These are phyloP conservation scores for Drosophila mauritiana DNA, from an alignment of 1,140 invertebrate genomes.

Conservation along the genomic window DNA sequence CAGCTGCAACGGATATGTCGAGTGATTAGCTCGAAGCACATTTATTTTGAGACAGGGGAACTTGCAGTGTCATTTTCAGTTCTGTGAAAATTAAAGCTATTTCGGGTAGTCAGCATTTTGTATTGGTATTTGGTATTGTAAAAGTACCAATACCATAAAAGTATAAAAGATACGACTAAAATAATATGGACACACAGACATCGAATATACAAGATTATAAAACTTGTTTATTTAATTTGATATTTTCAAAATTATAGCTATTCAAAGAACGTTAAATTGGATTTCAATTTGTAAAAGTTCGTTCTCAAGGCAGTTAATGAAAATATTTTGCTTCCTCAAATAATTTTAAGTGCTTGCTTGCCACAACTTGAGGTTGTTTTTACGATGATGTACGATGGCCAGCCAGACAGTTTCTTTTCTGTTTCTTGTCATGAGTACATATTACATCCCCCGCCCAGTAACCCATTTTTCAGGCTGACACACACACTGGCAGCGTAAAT, in stretches of 20 bases:
- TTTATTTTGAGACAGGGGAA: conserved; percentile 1
- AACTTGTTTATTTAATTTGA: no score
- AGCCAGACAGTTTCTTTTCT: conserved; percentile 2
- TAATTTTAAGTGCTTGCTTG: conserved; percentile 14
- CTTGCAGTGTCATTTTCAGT: conserved; percentile 16
- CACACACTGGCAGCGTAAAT: conserved; percentile 22
- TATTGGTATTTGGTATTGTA: neutral
- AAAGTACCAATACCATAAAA: no score
- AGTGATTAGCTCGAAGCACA: conserved; percentile 21
- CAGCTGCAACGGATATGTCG: conserved; percentile 43
- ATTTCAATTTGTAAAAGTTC: no score
- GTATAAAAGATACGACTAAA: no score
- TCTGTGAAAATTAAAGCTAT: neutral
- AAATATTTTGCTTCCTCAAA: conserved; percentile 6
- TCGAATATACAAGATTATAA: no score
- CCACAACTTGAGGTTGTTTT: conserved; percentile 2
- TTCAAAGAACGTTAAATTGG: no score
- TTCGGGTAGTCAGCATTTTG: neutral
- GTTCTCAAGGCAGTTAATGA: conserved; percentile 15
- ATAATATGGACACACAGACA: no score
- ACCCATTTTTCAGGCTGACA: conserved; percentile 37
- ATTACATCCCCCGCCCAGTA: conserved; percentile 42
- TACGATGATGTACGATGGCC: conserved; percentile 21
- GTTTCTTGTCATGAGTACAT: conserved; percentile 1
- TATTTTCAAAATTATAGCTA: no score